Base-by-base conservation (phyloP, 1,140 invertebrate genomes). In the Brachionus rotundiformis region DNA sequence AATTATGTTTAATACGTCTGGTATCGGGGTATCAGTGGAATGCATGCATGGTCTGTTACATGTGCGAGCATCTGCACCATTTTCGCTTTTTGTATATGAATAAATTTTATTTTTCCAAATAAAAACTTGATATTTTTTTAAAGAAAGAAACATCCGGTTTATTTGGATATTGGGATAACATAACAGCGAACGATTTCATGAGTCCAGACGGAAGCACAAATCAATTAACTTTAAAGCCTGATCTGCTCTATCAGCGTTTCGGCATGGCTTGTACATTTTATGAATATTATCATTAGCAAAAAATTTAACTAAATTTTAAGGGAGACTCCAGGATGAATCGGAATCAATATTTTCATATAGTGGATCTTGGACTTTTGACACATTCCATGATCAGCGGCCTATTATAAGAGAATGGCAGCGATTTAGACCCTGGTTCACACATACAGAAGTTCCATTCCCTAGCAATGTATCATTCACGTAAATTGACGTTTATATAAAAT, bases 121-220 rank as follows among this genome's bases (percentile, higher is more conserved):
- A 19, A 54, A 79, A 77, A 27, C 1, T 76, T 19, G 13, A 44
- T 16, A 10, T 31, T 47, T 47, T 25, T 31, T 25, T 13, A 13
- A 7, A 81, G 79, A 81, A 81, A 81, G 79, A 81, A 81, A 81
- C 79, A 6, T 44, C 79, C 19, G 79, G 79, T 47, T 36, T 81
- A 36, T 81, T 81, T 13, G 79, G 79, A 19, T 68, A 81, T 65
- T 81, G 79, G 79, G 61, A 68, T 49, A 81, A 81, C 63, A 65
- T 81, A n/a, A 81, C 79, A 63, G 79, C 54, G 5, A 68, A 81
- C 23, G 79, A 81, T 81, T 81, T 81, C 19, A 81, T 68, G 54
- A 81, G 54, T 10, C 79, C 79, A 1, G 79, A 81, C 31, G 79
- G 79, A n/a, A 44, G 79, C 16, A 63, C 54, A 25, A 65, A 65